Base-by-base conservation (phyloP, 2,797 vertebrate genomes). In the Crocidura indochinensis region DNA sequence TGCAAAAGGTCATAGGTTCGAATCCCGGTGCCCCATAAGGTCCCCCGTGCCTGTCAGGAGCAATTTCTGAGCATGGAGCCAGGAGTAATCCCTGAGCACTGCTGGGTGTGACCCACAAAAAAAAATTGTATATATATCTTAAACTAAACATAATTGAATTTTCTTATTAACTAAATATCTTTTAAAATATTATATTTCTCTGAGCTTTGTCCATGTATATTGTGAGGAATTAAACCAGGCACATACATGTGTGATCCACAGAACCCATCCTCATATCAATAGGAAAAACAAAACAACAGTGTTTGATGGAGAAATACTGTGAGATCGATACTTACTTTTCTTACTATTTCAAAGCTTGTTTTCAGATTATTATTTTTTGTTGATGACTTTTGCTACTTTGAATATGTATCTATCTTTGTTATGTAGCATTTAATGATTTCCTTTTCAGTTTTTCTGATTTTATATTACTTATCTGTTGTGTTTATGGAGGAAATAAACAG, bases 311-410 rank as follows among this genome's bases (percentile, higher is more conserved):
- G 73, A 82, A 72, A 19, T 26, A 24, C 11, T 74, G 84, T 64
- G 27, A 67, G 67, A 3, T 76, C 77, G 46, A 64, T 8, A 72
- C 9, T 75, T 88, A 27, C 24, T 79, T 94, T 53, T 31, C 26
- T 27, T 91, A 73, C 31, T 65, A 26, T 85, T 72, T 72, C 77
- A 24, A 88, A 69, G 10, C 81, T 71, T 53, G 17, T 80, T 75
- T 29, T 81, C 49, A 38, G 31, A 72, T 77, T 73, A 11, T 67
- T 73, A 87, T 86, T 49, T 38, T 94, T 56, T 27, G 24, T 72
- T 53, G 7, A 38, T 79, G 22, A 51, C 73, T 87, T 90, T 53
- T 76, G 8, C n/a, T 80, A 6, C 27, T 78, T 82, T 90, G 87
- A 84, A 75, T 12, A 49, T 80, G 56, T 65, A 5, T 82, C 22